Evolutionary conservation across 2,888 invertebrate species (phyloP), one percentile per base, ranked within the genome.

Genomic region (Cephus nigrinus): DNA sequence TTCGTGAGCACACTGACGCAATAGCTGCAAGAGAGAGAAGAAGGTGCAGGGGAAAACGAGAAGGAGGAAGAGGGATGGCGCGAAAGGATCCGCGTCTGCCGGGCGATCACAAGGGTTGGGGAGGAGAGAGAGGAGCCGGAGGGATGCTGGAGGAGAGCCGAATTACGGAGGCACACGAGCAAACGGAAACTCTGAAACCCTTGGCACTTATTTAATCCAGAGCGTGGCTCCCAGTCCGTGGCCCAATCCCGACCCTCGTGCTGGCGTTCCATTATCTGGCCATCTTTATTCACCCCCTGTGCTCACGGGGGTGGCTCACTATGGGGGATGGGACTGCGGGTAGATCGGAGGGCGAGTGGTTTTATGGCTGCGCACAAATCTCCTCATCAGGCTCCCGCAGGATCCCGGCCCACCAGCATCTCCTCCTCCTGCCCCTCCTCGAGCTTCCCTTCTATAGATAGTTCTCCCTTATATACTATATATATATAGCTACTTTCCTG

Each of bases 331-430:
- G 33, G 34, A 11, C 12, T 15, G 68, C 35, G 72, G 75, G 78
- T 12, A 34, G 79, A 55, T 55, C 40, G 40, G 40, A 55, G 40
- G 23, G 40, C 40, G 82, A 85, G 81, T 80, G 82, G 86, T 91
- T 91, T 91, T 90, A 91, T 85, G 90, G 86, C 86, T 88, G 90
- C 86, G 86, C 90, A 88, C 89, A 90, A 91, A 91, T 91, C 91
- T 90, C 90, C 90, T 90, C 91, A 88, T 90, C 90, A 88, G 88
- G 88, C 89, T 89, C 86, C 88, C 87, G 86, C 85, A 88, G 87
- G 83, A 88, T 88, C 84, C 85, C 81, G 80, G 79, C 79, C 77
- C 78, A 79, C 78, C 71, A 68, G 76, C 35, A 74, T 69, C 74
- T 69, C 74, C 78, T 81, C 81, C 23, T 55, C 23, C 23, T 78